Base-by-base conservation (phyloP, 2,888 invertebrate species). In the Apodemia zela region DNA sequence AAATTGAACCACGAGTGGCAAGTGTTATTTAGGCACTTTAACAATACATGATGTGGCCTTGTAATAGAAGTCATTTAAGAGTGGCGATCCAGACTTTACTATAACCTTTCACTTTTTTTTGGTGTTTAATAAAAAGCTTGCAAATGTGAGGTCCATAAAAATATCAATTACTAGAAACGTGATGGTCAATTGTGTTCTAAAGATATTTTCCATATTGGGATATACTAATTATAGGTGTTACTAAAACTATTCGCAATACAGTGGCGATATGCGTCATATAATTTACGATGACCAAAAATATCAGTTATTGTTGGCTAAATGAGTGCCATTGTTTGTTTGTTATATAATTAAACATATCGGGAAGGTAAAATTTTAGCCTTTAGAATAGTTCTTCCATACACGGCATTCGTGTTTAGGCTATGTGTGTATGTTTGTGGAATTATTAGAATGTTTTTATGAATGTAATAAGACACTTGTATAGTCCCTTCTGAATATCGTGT, bases 361-460 rank as follows among this genome's bases (percentile, higher is more conserved):
- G 82, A 84, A 74, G 84, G 82, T 88, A 87, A 88, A 84, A 80
- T 51, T 82, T 84, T 89, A 91, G 89, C 88, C 85, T 87, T 87
- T 90, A 90, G 90, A 74, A 81, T 91, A 91, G 90, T 79, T 89
- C 91, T 91, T 91, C 90, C 89, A 89, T 81, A 84, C 84, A 85
- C 80, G 74, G 80, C 81, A 77, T 72, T 67, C 72, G 66, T 69
- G 63, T 67, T 62, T 74, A 73, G 74, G 80, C 84, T 84, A 84
- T 78, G 79, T 79, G 81, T 79, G 73, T 38, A 42, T 42, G 42
- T 42, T 42, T 42, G 42, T 74, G 73, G 71, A 69, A 72, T 79
- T 75, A 63, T 68, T 77, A 75, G 72, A 70, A 75, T 73, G 68
- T 67, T 70, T 62, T 63, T 67, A 69, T 75, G 70, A 73, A 71